Percentiles rank a stretch among this genome's conserved stretches.
phyloP scores from a whole-genome alignment of 2,797 vertebrate genomes.

The Streptopelia turtur region DNA sequence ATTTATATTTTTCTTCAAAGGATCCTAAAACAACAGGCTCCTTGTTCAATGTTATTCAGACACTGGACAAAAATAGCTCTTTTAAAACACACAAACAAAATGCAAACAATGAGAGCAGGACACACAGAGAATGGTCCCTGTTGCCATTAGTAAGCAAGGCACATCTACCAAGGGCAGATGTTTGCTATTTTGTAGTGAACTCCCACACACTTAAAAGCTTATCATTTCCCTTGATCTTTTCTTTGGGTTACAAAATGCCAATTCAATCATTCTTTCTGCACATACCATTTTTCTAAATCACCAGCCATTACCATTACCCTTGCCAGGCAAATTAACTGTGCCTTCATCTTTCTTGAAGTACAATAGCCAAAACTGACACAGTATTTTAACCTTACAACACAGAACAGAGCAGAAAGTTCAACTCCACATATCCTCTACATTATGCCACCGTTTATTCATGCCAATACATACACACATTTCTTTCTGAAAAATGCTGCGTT shows the following conservation, averaged over 20 bases:
- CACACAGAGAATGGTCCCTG: not conserved
- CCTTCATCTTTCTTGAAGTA: not conserved
- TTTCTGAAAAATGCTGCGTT: not conserved
- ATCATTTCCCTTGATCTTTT: constrained; percentile 4
- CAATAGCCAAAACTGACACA: not conserved
- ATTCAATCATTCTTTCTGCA: not conserved
- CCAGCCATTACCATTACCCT: not conserved
- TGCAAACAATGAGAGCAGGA: not conserved
- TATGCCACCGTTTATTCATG: not conserved
- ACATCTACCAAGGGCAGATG: not conserved
- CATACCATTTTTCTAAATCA: not conserved
- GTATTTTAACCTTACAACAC: not conserved
- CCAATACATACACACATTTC: not conserved
- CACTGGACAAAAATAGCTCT: not conserved
- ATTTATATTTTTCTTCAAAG: not conserved
- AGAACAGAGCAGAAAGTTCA: not conserved
- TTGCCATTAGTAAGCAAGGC: not conserved
- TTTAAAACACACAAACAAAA: not conserved
- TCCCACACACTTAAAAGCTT: not conserved
- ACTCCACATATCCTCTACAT: not conserved
- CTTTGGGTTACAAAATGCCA: not conserved
- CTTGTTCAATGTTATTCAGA: not conserved
- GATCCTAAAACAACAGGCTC: not conserved
- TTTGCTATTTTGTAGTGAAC: not conserved
- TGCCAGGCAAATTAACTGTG: not conserved